Evolutionary conservation across 2,113 vertebrate genomes (phyloP).

Genomic region (Hippocampus abdominalis): DNA sequence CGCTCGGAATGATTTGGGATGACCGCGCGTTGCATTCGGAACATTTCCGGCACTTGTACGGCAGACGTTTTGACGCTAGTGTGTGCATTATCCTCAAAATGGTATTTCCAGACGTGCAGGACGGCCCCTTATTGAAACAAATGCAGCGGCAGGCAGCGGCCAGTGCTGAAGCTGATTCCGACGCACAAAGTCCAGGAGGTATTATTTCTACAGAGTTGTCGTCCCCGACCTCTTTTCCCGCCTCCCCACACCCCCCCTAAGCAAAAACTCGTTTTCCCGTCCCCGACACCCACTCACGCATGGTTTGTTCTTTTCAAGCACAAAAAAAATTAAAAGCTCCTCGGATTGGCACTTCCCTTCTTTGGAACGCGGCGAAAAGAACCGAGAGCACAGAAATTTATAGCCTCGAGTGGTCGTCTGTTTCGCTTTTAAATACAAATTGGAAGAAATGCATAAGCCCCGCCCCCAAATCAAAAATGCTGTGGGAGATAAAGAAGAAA

Average conservation of each 20-base stretch:
- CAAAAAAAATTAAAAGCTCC: constrained; percentile 8
- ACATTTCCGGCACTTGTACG: neutral
- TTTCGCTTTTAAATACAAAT: neutral
- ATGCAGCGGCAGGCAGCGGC: constrained; percentile 60
- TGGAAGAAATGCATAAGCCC: neutral
- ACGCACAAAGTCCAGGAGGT: constrained; percentile 70
- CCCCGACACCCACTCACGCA: constrained; percentile 41
- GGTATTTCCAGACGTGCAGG: constrained; percentile 74
- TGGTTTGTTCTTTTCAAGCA: constrained; percentile 34
- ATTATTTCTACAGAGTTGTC: constrained; percentile 46
- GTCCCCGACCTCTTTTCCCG: constrained; percentile 24
- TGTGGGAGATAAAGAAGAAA: neutral
- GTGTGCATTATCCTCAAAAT: constrained; percentile 9
- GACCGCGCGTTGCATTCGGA: neutral
- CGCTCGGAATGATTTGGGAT: neutral
- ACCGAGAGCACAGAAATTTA: constrained; percentile 1
- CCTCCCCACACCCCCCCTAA: constrained; percentile 19
- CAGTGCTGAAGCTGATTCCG: constrained; percentile 60
- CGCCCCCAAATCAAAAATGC: neutral
- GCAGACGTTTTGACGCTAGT: neutral
- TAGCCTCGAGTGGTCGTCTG: constrained; percentile 22
- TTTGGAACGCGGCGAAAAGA: constrained; percentile 2
- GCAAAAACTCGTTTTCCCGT: constrained; percentile 26
- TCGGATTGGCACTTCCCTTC: constrained; percentile 6
- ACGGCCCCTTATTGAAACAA: constrained; percentile 68